A percentile compares a stretch with the other conserved stretches of the same genome.
Evolutionary conservation across 1,140 invertebrate species (phyloP).

Genomic region (Procambarus virginalis): DNA sequence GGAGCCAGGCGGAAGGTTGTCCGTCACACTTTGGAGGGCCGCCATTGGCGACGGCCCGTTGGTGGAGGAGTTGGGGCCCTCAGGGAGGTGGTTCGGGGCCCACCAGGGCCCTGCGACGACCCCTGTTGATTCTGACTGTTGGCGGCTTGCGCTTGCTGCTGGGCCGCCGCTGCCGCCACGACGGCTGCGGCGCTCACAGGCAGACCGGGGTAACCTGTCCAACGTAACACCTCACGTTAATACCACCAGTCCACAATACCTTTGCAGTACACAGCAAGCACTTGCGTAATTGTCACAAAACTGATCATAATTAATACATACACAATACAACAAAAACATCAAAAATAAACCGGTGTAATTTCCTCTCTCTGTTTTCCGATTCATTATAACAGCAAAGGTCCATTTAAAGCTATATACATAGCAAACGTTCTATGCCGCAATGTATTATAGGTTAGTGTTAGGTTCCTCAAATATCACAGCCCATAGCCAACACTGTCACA

Average conservation of each 20-base stretch:
- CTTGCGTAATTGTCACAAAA: neutral
- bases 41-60: slow-evolving; percentile 84
- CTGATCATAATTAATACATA: neutral
- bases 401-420: neutral
- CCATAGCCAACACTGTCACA: no score
- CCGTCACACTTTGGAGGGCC: slow-evolving; percentile 87
- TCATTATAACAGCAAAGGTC: neutral
- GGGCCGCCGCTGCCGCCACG: slow-evolving; percentile 70
- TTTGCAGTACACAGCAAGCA: neutral
- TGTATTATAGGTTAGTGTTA: no score
- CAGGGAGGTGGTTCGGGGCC: slow-evolving; percentile 69
- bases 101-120: slow-evolving; percentile 61
- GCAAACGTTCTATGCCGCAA: neutral
- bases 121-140: slow-evolving; percentile 73
- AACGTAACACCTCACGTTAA: slow-evolving; percentile 20
- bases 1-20: slow-evolving; percentile 88
- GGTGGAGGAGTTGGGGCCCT: slow-evolving; percentile 71
- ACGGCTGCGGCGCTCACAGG: slow-evolving; percentile 78
- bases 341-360: neutral
- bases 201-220: slow-evolving; percentile 71
- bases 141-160: slow-evolving; percentile 73
- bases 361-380: neutral
- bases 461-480: no score
- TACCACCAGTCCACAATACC: neutral
- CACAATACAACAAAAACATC: neutral